These are phyloP conservation scores for Cynopterus sphinx DNA, from an alignment of 2,797 vertebrate species.

Conservation along the genomic window DNA sequence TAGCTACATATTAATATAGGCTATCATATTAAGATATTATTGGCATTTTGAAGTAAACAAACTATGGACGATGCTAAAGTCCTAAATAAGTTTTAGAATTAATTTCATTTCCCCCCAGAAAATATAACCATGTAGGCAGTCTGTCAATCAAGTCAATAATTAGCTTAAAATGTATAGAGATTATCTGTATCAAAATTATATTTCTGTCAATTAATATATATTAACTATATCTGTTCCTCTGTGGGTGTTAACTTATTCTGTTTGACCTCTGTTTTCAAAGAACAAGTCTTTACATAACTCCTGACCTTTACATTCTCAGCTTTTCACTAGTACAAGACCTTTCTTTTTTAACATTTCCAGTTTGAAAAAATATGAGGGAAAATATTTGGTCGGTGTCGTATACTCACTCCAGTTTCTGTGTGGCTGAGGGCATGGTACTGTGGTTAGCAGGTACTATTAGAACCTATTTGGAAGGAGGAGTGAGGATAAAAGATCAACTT, in stretches of 20 bases:
- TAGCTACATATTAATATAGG: background rate
- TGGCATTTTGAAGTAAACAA: background rate
- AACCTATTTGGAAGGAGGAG: background rate
- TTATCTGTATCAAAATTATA: background rate
- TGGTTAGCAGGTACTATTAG: background rate
- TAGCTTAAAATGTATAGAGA: background rate
- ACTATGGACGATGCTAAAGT: background rate
- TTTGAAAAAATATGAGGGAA: background rate
- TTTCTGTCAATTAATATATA: background rate
- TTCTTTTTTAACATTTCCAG: background rate
- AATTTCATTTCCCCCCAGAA: background rate
- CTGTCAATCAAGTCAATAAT: background rate
- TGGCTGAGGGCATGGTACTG: background rate
- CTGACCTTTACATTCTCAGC: background rate
- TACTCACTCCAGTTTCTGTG: background rate
- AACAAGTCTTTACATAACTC: background rate
- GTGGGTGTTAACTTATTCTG: background rate
- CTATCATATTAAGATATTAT: background rate
- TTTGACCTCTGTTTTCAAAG: background rate
- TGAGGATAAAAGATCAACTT: background rate
- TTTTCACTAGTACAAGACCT: background rate
- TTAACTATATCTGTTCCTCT: background rate
- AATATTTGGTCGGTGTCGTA: background rate
- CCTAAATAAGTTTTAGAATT: slow-evolving; percentile 18
- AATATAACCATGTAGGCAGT: background rate